Conservation (phyloP, 2,888 invertebrate species). For the Tenthredo livida region DNA sequence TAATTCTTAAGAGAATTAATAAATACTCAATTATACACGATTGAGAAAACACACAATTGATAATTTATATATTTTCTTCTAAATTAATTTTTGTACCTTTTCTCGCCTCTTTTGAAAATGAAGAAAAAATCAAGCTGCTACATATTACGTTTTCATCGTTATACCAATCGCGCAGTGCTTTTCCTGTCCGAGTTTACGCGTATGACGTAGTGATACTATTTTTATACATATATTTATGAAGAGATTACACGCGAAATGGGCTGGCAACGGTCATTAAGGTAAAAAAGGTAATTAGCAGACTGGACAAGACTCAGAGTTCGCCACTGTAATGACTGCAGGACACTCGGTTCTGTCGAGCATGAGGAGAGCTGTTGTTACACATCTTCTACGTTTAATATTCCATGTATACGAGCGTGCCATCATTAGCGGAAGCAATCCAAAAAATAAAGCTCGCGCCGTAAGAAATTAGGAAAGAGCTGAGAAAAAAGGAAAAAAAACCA, state of each 20-base stretch:
- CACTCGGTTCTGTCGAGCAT: not conserved
- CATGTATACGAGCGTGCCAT: not conserved
- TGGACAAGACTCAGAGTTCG: not conserved
- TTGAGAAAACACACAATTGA: not conserved
- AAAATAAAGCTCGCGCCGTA: not conserved
- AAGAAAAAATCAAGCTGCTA: not conserved
- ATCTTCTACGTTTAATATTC: conserved; percentile 12
- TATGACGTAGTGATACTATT: conserved; percentile 7
- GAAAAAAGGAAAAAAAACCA: not conserved
- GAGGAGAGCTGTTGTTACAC: not conserved
- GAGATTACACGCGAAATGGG: conserved; percentile 11
- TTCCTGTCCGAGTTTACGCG: not conserved
- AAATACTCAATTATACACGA: not conserved
- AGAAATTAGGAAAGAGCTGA: not conserved
- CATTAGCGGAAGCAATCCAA: not conserved
- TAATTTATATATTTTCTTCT: not conserved
- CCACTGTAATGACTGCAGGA: not conserved
- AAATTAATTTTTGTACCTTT: not conserved
- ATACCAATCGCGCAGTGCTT: not conserved
- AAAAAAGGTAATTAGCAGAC: conserved; percentile 31
- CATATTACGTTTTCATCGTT: not conserved
- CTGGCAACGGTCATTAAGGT: conserved; percentile 5
- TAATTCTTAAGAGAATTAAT: not conserved
- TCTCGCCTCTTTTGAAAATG: not conserved
- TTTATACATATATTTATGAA: conserved; percentile 21